Conservation (phyloP, 2,113 vertebrate species). For the Hiodon tergisus region DNA sequence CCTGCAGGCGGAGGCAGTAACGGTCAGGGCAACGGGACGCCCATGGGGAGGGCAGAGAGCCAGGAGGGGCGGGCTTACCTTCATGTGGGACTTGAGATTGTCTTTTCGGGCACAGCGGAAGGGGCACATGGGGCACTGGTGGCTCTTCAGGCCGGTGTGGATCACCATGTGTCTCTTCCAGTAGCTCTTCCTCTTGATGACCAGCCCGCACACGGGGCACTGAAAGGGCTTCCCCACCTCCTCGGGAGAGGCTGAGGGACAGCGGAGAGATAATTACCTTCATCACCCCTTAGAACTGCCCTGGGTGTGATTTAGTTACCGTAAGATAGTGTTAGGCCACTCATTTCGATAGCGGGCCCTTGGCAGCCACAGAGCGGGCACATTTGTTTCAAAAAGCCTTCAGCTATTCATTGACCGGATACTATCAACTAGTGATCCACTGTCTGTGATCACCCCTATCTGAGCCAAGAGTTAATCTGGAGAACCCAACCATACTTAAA, state of each 20-base stretch:
- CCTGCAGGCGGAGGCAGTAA: constrained; percentile 56
- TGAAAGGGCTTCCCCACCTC: constrained; percentile 97
- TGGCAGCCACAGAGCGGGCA: too few species aligned
- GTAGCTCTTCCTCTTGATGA: constrained; percentile 99
- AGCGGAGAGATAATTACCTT: constrained; percentile 18
- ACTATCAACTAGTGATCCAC: too few species aligned
- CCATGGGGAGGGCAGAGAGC: neutral
- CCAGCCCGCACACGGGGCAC: constrained; percentile 95
- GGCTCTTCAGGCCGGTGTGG: constrained; percentile 97
- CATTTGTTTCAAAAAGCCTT: too few species aligned
- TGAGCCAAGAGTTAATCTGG: too few species aligned
- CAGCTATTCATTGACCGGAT: too few species aligned
- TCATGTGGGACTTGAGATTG: constrained; percentile 99
- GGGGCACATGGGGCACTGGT: constrained; percentile 95
- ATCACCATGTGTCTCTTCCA: constrained; percentile 99
- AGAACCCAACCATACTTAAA: too few species aligned
- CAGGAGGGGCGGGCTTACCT: constrained; percentile 68
- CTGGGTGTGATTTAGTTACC: too few species aligned
- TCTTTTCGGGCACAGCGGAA: constrained; percentile 99
- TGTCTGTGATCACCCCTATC: too few species aligned
- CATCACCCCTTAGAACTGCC: too few species aligned
- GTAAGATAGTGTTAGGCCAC: too few species aligned
- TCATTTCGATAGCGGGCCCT: too few species aligned
- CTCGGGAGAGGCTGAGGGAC: constrained; percentile 81
- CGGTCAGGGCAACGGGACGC: too few species aligned